Evolutionary conservation across 1,140 invertebrate species (phyloP).

Genomic region (Oreohelix idahoensis): DNA sequence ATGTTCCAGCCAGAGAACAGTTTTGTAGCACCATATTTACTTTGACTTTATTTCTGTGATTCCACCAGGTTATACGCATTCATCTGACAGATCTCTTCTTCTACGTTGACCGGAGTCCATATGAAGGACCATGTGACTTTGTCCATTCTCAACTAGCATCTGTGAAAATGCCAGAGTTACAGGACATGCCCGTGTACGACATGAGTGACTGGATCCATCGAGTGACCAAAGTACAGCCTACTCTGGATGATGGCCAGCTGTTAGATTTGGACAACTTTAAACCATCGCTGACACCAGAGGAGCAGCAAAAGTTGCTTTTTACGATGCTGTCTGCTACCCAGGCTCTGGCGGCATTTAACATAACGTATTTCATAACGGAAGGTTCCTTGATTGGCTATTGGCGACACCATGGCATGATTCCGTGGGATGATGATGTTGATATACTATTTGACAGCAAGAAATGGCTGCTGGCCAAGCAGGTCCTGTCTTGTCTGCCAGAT

Average conservation of each 20-base stretch:
- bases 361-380: slow-evolving; percentile 48
- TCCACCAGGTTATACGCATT: slow-evolving; percentile 19
- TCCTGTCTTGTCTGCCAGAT: slow-evolving; percentile 38
- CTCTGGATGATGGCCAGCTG: background rate
- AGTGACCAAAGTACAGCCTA: too few relatives aligned
- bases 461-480: slow-evolving; percentile 32
- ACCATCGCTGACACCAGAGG: slow-evolving; percentile 30
- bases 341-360: slow-evolving; percentile 45
- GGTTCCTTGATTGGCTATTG: slow-evolving; percentile 56
- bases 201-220: background rate
- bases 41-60: background rate
- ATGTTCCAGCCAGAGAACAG: too few relatives aligned
- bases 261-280: slow-evolving; percentile 12
- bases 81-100: slow-evolving; percentile 28
- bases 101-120: slow-evolving; percentile 21
- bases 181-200: slow-evolving; percentile 25
- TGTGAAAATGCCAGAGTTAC: slow-evolving; percentile 26
- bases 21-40: too few relatives aligned
- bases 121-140: slow-evolving; percentile 15
- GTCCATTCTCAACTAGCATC: background rate
- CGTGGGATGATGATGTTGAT: slow-evolving; percentile 62
- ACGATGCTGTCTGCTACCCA: slow-evolving; percentile 36
- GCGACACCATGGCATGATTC: slow-evolving; percentile 56
- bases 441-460: slow-evolving; percentile 47
- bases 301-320: slow-evolving; percentile 38